Evolutionary conservation across 2,113 vertebrate genomes (phyloP).

Genomic region (Malaclemys terrapin): DNA sequence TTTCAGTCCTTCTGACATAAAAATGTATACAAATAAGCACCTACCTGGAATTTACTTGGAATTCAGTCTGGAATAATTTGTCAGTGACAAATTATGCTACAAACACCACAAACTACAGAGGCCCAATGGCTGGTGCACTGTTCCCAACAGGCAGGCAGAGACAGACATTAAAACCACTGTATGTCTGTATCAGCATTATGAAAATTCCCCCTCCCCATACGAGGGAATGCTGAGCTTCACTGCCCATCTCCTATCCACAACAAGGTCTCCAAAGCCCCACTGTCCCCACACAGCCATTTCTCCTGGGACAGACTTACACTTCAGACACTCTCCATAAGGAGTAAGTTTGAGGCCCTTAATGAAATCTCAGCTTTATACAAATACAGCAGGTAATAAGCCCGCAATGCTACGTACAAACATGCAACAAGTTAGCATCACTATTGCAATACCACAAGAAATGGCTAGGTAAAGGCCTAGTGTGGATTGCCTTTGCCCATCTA

Average conservation of each 20-base stretch:
- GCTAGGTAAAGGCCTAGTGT: not conserved
- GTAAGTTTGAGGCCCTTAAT: not conserved
- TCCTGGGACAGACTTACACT: not conserved
- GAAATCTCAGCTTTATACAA: conserved; percentile 26
- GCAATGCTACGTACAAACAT: not conserved
- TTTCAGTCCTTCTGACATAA: conserved; percentile 8
- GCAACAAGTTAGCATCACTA: conserved; percentile 12
- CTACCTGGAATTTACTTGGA: conserved; percentile 26
- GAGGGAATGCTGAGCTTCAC: not conserved
- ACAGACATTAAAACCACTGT: not conserved
- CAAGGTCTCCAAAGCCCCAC: not conserved
- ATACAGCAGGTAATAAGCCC: conserved; percentile 26
- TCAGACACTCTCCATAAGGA: conserved; percentile 30
- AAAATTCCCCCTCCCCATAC: not conserved
- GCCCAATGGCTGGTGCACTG: conserved; percentile 4
- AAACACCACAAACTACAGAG: not conserved
- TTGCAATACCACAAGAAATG: not conserved
- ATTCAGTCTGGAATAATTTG: conserved; percentile 9
- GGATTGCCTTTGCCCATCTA: conserved; percentile 33
- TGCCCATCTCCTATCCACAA: not conserved
- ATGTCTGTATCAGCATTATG: not conserved
- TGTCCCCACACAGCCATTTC: not conserved
- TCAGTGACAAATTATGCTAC: conserved; percentile 19
- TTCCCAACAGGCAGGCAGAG: conserved; percentile 3
- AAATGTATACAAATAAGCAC: not conserved